Evolutionary conservation across 2,797 vertebrate species (phyloP), one percentile per base, ranked within the genome.

Genomic region (Sciurus carolinensis): DNA sequence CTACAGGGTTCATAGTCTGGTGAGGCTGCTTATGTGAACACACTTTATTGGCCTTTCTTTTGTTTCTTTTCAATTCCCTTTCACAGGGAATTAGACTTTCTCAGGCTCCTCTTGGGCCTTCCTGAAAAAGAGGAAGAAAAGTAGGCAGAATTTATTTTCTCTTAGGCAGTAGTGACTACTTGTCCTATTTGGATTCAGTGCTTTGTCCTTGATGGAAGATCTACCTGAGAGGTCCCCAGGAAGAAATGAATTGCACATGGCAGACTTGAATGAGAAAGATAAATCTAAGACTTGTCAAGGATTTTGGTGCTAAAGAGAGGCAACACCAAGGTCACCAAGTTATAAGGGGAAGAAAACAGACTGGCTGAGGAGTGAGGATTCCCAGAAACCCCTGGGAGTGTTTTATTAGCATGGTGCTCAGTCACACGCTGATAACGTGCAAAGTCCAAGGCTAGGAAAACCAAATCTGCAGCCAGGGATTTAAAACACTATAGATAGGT

Each of bases 121-220:
- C n/a, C 52, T 87, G 91, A 42, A 80, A 80, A 80, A 77, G n/a
- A 80, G 30, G 54, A 83, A 42, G 44, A 79, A 76, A 90, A 77
- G 15, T 54, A 82, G 28, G 44, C 47, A 87, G 88, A 52, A 69
- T 88, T 90, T 1, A 73, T 80, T 93, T 72, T 89, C 4, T 85
- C 44, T 44, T 89, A 91, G 79, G 75, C 59, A 28, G 86, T 1
- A 30, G 67, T 64, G 73, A 67, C 52, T 59, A 59, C 18, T 28
- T 18, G 5, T 89, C 69, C 44, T 84, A 26, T 22, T 80, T 42
- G 54, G 66, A 81, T 36, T 50, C 30, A 92, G 12, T 39, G 8
- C 17, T 91, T 93, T 84, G 69, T 91, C 36, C 36, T 89, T 64
- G 50, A 20, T 15, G 87, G 26, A 57, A 69, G 52, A 57, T 20